Conservation (phyloP, 2,113 vertebrate genomes). For the Balaeniceps rex region DNA sequence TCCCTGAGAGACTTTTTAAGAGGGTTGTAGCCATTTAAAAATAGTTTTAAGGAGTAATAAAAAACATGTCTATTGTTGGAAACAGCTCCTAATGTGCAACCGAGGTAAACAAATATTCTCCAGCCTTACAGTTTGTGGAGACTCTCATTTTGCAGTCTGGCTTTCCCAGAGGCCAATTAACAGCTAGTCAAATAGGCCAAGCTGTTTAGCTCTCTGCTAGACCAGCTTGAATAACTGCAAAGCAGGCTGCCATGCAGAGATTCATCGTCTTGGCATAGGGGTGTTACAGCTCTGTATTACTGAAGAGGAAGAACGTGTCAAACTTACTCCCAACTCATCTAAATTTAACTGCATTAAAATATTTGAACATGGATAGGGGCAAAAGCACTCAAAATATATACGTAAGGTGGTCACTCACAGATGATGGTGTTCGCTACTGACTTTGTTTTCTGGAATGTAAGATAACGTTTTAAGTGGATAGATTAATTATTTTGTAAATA, state of each 20-base stretch:
- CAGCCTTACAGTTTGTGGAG: neutral
- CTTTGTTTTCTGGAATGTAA: neutral
- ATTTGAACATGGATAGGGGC: neutral
- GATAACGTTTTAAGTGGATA: neutral
- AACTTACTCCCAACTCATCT: neutral
- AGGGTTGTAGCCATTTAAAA: slow-evolving; percentile 62
- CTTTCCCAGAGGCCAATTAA: slow-evolving; percentile 59
- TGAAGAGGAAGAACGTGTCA: neutral
- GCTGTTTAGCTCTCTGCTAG: slow-evolving; percentile 33
- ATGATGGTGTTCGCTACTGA: neutral
- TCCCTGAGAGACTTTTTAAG: slow-evolving; percentile 52
- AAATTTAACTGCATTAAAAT: neutral
- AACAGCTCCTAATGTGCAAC: slow-evolving; percentile 38
- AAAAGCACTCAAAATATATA: neutral
- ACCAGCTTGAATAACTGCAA: slow-evolving; percentile 11
- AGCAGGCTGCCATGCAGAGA: neutral
- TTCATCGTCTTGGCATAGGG: neutral
- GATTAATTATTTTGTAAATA: neutral
- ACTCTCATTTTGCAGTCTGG: slow-evolving; percentile 51
- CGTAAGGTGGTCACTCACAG: slow-evolving; percentile 31
- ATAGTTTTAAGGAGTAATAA: slow-evolving; percentile 53
- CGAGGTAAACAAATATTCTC: slow-evolving; percentile 41
- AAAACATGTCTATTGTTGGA: slow-evolving; percentile 55
- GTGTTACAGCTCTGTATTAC: neutral
- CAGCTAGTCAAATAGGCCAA: slow-evolving; percentile 50